phyloP scores from a whole-genome alignment of 35 echinoderm and acorn worm genomes.

The Holothuria glaberrima region DNA sequence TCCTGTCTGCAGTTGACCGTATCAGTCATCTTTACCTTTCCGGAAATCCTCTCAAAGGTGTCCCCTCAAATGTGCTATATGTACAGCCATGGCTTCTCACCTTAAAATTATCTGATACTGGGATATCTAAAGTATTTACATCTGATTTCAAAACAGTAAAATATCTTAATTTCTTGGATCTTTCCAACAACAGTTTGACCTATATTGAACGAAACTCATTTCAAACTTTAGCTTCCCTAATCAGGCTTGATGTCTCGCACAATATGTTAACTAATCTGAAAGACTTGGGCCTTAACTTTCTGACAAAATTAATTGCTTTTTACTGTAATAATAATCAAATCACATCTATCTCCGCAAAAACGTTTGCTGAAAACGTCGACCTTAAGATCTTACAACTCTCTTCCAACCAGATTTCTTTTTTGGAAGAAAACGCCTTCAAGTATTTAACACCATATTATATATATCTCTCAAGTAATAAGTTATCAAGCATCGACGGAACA shows the following conservation, averaged over 20 bases:
- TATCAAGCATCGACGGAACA: not conserved
- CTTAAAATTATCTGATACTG: not conserved
- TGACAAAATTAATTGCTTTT: conserved; percentile 13
- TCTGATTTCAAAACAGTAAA: not conserved
- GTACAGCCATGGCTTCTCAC: not conserved
- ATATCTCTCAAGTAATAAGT: conserved; percentile 9
- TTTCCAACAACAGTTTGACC: conserved; percentile 30
- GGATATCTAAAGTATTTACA: not conserved
- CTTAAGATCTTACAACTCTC: not conserved
- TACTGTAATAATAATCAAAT: not conserved
- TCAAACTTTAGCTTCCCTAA: not conserved
- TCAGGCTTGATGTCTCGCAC: conserved; percentile 16
- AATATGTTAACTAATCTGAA: not conserved
- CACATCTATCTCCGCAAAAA: not conserved
- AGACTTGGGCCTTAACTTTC: not conserved
- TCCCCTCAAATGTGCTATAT: not conserved
- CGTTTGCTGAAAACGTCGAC: not conserved
- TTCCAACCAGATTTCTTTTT: not conserved
- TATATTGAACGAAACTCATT: not conserved
- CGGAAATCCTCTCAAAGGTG: conserved; percentile 41
- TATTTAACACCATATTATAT: conserved; percentile 8
- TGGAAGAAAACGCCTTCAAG: conserved; percentile 3
- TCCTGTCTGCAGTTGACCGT: conserved; percentile 13
- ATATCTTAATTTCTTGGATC: not conserved
- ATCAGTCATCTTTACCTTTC: not conserved